These are phyloP conservation scores for Callosobruchus maculatus DNA, from an alignment of 2,888 invertebrate species.

Conservation along the genomic window DNA sequence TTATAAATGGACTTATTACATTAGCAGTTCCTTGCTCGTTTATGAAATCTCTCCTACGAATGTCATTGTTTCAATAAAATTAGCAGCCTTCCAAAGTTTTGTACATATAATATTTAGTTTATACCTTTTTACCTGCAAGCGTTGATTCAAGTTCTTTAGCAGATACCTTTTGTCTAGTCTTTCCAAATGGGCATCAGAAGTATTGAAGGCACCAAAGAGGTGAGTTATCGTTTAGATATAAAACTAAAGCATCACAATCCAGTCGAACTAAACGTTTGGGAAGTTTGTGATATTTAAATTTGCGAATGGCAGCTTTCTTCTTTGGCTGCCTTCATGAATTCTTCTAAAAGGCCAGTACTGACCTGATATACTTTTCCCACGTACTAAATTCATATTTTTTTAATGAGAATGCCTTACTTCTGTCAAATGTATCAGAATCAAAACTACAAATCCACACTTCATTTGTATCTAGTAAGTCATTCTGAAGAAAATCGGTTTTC, in stretches of 20 bases:
- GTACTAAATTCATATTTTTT: background rate
- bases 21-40: background rate
- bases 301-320: background rate
- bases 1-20: background rate
- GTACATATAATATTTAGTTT: constrained; percentile 23
- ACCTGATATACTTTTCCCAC: constrained; percentile 9
- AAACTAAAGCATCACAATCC: background rate
- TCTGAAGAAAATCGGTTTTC: constrained; percentile 15
- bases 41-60: background rate
- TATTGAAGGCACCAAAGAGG: background rate
- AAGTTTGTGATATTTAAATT: too few relatives aligned
- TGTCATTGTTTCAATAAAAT: background rate
- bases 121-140: background rate
- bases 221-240: background rate
- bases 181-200: constrained; percentile 32
- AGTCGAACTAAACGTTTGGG: too few relatives aligned
- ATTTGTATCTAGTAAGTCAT: constrained; percentile 9
- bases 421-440: constrained; percentile 2
- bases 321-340: background rate
- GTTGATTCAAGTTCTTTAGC: background rate
- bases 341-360: constrained; percentile 29
- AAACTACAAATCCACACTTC: background rate
- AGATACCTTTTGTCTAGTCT: constrained; percentile 29
- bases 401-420: constrained; percentile 14
- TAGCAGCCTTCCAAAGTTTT: constrained; percentile 35